Base-by-base conservation (phyloP, 2,888 invertebrate species). In the Ecdyonurus torrentis region DNA sequence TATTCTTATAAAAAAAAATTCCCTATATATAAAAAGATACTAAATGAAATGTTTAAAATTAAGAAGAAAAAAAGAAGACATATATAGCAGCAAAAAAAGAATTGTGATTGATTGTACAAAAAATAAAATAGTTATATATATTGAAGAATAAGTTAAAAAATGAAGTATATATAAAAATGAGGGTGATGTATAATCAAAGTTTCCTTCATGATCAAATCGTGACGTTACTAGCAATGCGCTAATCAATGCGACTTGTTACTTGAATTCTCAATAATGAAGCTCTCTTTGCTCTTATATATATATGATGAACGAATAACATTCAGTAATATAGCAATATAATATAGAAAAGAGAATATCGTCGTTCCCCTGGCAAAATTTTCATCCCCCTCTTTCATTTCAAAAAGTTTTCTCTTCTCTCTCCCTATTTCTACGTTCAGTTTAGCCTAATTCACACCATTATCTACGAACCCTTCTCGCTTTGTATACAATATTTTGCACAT, bases 211-310 rank as follows among this genome's bases (percentile, higher is more conserved):
- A 37, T 5, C 37, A 37, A 15, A 7, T 22, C 55, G 55, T 55
- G 55, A 55, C 55, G 5, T 55, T 22, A 55, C n/a, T 55, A 22
- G 7, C 55, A 55, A 55, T 55, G 5, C 22, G 55, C 55, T 55
- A 55, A 55, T 55, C 55, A 55, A 55, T 55, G 7, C 55, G 55
- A 55, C 55, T 55, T 55, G 55, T 55, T 55, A 55, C 55, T 55
- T 55, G 55, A 55, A 55, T 55, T 55, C 55, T 22, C 55, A 55
- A 55, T 55, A 55, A 55, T 20, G 55, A 55, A 55, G 19, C 55
- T 55, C 10, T 37, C n/a, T n/a, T n/a, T n/a, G n/a, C n/a, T n/a
- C n/a, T n/a, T n/a, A n/a, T n/a, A n/a, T n/a, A n/a, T n/a, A n/a
- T n/a, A n/a, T n/a, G n/a, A n/a, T n/a, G n/a, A n/a, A n/a, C n/a